A percentile compares a stretch with the other conserved stretches of the same genome.
Conservation (phyloP, 37 sponge, comb jelly and placozoan genomes). For the Dysidea cf. avara region DNA sequence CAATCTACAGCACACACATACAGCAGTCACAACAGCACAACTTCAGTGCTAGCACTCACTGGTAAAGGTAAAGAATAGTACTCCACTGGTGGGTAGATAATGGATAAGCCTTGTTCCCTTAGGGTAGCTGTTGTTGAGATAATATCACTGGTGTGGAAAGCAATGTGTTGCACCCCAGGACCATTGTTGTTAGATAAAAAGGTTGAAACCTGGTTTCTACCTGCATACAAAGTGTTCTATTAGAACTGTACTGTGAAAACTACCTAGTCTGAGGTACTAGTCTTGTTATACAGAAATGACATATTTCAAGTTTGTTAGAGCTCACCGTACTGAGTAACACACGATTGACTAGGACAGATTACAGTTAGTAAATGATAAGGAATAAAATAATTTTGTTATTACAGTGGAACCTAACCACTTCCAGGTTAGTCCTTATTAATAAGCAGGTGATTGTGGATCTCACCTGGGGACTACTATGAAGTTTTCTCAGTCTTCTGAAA, state of each 20-base stretch:
- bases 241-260: neutral
- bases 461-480: too few relatives aligned
- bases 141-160: slow-evolving; percentile 22
- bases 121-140: slow-evolving; percentile 1
- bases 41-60: neutral
- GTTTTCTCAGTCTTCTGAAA: too few relatives aligned
- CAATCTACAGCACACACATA: neutral
- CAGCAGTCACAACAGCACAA: neutral
- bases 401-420: too few relatives aligned
- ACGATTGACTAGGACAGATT: too few relatives aligned
- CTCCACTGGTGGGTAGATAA: slow-evolving; percentile 44
- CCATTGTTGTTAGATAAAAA: slow-evolving; percentile 44
- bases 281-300: neutral
- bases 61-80: slow-evolving; percentile 34
- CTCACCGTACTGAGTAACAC: too few relatives aligned
- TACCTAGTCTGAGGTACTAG: neutral
- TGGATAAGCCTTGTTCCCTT: neutral
- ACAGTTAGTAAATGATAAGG: too few relatives aligned
- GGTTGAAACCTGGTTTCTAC: slow-evolving; percentile 28
- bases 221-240: neutral
- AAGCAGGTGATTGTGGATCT: too few relatives aligned
- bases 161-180: slow-evolving; percentile 57
- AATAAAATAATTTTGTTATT: too few relatives aligned
- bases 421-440: too few relatives aligned
- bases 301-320: neutral